phyloP scores from a whole-genome alignment of 2,113 vertebrate genomes.

The Tyrannus savana region DNA sequence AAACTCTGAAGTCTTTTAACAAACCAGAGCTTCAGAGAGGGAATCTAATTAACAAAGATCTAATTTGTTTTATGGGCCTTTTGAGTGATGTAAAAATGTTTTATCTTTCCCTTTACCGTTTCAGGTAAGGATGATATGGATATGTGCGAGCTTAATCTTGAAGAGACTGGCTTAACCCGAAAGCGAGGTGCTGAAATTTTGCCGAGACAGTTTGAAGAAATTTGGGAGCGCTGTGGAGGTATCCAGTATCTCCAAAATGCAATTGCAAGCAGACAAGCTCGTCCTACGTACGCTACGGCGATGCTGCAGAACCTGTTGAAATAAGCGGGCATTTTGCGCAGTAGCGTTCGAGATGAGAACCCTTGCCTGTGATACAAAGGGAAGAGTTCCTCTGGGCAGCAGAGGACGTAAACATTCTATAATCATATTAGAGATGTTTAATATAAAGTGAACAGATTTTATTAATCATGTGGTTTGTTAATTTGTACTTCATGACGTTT shows the following conservation, averaged over 20 bases:
- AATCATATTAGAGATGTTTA: constrained; percentile 69
- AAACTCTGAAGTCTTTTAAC: neutral
- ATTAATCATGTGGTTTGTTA: constrained; percentile 72
- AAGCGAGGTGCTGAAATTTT: constrained; percentile 96
- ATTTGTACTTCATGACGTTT: constrained; percentile 67
- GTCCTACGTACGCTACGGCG: constrained; percentile 94
- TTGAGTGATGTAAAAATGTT: neutral
- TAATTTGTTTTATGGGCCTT: neutral
- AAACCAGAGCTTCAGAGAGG: neutral
- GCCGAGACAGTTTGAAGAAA: constrained; percentile 93
- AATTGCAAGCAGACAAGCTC: constrained; percentile 90
- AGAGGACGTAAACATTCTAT: constrained; percentile 38
- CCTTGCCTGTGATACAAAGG: constrained; percentile 51
- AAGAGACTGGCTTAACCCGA: constrained; percentile 94
- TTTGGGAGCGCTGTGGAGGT: constrained; percentile 97
- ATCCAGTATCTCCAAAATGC: constrained; percentile 91
- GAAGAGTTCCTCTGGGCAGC: constrained; percentile 63
- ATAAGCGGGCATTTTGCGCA: constrained; percentile 48
- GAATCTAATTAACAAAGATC: neutral
- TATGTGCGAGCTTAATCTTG: constrained; percentile 98
- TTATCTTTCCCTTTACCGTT: neutral
- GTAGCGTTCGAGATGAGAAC: neutral
- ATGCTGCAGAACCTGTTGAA: constrained; percentile 92
- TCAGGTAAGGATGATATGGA: constrained; percentile 98
- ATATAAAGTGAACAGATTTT: constrained; percentile 74